These are phyloP conservation scores for Toxotes chatareus DNA, from an alignment of 2,113 vertebrate genomes.

Conservation along the genomic window DNA sequence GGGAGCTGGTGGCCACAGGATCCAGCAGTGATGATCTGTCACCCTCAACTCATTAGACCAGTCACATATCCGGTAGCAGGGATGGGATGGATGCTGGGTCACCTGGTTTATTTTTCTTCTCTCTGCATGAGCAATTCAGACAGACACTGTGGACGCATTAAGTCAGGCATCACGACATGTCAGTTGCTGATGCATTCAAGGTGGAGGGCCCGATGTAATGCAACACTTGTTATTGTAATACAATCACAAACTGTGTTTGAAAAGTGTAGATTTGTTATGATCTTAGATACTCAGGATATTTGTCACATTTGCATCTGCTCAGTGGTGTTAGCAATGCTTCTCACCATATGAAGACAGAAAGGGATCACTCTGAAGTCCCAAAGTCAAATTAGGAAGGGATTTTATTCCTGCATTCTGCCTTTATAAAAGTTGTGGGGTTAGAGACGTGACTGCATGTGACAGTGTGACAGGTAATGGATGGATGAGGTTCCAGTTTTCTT, in stretches of 20 bases:
- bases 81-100: constrained; percentile 23
- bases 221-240: neutral
- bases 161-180: constrained; percentile 16
- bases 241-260: neutral
- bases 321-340: neutral
- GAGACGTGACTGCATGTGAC: constrained; percentile 17
- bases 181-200: too few species aligned
- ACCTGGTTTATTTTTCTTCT: constrained; percentile 36
- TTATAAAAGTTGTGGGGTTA: constrained; percentile 1
- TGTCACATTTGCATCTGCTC: neutral
- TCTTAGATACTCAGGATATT: neutral
- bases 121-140: constrained; percentile 24
- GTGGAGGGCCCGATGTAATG: neutral
- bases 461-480: neutral
- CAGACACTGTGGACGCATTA: neutral
- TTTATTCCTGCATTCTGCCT: constrained; percentile 6
- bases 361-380: neutral
- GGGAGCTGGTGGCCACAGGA: constrained; percentile 59
- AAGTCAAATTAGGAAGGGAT: constrained; percentile 7
- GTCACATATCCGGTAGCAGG: constrained; percentile 38
- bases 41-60: constrained; percentile 57
- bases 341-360: neutral
- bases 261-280: neutral
- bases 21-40: constrained; percentile 64
- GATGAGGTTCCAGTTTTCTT: constrained; percentile 7